Conservation (phyloP, 1,140 invertebrate genomes). For the Liolophura sinensis region DNA sequence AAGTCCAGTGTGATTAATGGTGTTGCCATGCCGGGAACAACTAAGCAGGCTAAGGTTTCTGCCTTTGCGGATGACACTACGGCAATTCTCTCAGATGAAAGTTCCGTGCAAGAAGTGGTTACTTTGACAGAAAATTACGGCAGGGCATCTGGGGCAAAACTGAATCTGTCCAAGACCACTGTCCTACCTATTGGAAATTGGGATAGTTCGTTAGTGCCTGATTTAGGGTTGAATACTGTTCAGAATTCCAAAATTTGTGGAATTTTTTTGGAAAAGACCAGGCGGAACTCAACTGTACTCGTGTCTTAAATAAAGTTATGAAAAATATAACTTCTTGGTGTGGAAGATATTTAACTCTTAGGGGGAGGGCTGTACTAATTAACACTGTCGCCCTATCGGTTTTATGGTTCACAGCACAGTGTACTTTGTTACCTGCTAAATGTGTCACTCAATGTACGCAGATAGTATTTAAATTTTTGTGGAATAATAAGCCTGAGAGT, state of each 20-base stretch:
- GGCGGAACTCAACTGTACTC: too few species aligned
- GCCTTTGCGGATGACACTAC: conserved; percentile 7
- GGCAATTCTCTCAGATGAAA: not conserved
- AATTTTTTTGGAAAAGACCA: not conserved
- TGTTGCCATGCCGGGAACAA: not conserved
- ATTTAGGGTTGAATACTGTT: not conserved
- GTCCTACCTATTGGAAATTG: not conserved
- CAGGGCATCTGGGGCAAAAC: conserved; percentile 6
- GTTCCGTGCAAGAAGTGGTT: conserved; percentile 1
- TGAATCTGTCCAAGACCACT: not conserved
- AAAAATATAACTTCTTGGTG: not conserved
- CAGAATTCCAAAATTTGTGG: not conserved
- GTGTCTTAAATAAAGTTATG: too few species aligned
- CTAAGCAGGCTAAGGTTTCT: not conserved
- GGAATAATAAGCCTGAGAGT: not conserved
- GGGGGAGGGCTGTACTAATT: not conserved
- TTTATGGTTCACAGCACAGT: not conserved
- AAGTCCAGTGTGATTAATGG: not conserved
- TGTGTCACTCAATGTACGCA: not conserved
- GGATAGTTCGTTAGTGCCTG: not conserved
- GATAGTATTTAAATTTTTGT: not conserved
- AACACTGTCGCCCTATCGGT: not conserved
- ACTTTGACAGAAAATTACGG: not conserved
- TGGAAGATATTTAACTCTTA: not conserved
- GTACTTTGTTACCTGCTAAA: not conserved